Percentiles rank a stretch among this genome's conserved stretches.
Evolutionary conservation across 1,140 invertebrate genomes (phyloP).

Genomic region (Cardiocondyla obscurior): DNA sequence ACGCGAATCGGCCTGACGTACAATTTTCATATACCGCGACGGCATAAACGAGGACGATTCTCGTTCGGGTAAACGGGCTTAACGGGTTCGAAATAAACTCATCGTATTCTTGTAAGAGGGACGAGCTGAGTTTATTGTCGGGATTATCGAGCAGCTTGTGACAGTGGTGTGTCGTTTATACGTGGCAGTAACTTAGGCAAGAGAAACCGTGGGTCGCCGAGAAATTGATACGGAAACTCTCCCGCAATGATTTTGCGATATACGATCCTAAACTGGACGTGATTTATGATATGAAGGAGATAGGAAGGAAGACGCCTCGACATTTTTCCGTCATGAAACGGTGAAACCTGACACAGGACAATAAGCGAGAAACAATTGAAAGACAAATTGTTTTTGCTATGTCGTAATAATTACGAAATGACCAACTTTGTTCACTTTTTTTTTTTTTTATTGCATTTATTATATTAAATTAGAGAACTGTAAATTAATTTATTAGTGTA

Average conservation of each 20-base stretch:
- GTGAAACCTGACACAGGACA: conserved; percentile 15
- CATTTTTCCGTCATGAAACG: background rate
- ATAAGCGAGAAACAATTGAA: background rate
- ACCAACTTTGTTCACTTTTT: background rate
- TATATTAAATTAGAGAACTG: background rate
- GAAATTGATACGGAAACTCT: conserved; percentile 53
- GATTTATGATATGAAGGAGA: conserved; percentile 45
- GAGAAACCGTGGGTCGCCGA: conserved; percentile 41
- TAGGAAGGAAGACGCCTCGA: background rate
- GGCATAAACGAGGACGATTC: conserved; percentile 20
- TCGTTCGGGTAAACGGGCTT: conserved; percentile 24
- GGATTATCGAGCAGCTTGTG: conserved; percentile 40
- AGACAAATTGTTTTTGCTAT: conserved; percentile 11
- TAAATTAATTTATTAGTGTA: background rate
- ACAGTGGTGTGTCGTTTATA: conserved; percentile 53
- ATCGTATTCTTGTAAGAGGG: background rate
- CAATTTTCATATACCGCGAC: conserved; percentile 4
- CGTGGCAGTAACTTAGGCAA: conserved; percentile 25
- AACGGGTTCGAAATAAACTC: conserved; percentile 45
- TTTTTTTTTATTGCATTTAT: background rate
- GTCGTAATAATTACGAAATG: background rate
- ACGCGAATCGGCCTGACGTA: background rate
- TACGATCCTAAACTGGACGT: conserved; percentile 42
- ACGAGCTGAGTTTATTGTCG: conserved; percentile 37
- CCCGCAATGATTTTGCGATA: conserved; percentile 47